A percentile compares a stretch with the other conserved stretches of the same genome.
phyloP scores from a whole-genome alignment of 2,113 vertebrate species.

The Heterotilapia buettikoferi region DNA sequence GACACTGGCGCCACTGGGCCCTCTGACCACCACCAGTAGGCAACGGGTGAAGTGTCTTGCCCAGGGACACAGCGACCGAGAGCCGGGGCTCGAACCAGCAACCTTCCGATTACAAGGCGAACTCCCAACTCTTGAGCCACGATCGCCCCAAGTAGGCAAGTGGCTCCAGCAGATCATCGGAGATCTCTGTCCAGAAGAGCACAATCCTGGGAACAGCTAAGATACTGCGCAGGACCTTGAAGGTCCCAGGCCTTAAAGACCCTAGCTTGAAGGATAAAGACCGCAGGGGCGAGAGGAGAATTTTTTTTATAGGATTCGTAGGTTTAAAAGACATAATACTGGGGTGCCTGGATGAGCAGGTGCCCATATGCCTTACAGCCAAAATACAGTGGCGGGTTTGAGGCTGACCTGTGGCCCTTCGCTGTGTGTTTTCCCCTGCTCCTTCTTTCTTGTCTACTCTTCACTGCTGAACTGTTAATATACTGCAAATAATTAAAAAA shows the following conservation, averaged over 20 bases:
- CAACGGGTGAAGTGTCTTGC: too few species aligned
- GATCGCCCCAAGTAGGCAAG: too few species aligned
- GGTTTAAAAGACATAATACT: background rate
- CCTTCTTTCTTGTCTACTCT: background rate
- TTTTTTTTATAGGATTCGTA: background rate
- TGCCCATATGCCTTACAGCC: background rate
- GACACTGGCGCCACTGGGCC: too few species aligned
- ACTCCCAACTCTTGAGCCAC: too few species aligned
- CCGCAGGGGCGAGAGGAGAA: fast-evolving
- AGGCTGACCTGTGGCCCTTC: background rate
- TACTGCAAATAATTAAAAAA: background rate
- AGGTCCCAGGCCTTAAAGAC: background rate
- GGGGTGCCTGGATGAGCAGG: background rate
- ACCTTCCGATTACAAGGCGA: too few species aligned
- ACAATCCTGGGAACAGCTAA: background rate
- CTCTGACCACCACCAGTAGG: too few species aligned
- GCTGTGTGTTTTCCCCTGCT: background rate
- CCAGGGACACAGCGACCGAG: too few species aligned
- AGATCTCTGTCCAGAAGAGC: fast-evolving
- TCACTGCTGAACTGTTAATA: background rate
- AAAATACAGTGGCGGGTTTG: background rate
- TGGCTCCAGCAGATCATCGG: background rate
- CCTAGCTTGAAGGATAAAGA: background rate
- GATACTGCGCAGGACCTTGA: background rate
- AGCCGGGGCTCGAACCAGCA: too few species aligned